Base-by-base conservation (phyloP, 2,797 vertebrate species). In the Thamnophis elegans region DNA sequence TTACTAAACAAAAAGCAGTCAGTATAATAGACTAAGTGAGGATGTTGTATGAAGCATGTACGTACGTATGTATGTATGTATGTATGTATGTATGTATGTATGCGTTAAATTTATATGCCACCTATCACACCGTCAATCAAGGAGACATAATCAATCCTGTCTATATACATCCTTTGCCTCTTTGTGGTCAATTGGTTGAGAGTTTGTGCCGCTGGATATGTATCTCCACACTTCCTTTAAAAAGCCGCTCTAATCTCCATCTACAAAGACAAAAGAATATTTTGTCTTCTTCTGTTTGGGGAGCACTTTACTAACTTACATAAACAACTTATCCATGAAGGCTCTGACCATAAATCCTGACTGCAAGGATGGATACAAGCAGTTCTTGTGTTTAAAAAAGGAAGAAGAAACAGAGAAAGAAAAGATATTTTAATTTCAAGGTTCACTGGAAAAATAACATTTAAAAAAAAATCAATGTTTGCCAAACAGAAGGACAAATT, bases 341-440 rank as follows among this genome's bases (percentile, higher is more conserved):
- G 91, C 85, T 93, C 90, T 94, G 95, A 96, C 95, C 95, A 93
- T 96, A 95, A 96, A 94, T 94, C 94, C 53, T 32, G 91, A 32
- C 95, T 93, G 95, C 86, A 95, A 95, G 85, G 94, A 96, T 93
- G 93, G 93, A 58, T 82, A 91, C 25, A 94, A 96, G 95, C 78
- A 82, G 82, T 85, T 14, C n/a, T 82, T 85, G 51, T 88, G 53
- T 42, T 55, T 87, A 25, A 82, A 25, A 59, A 54, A 82, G 68
- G 26, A 87, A 16, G 89, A 54, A 32, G 36, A n/a, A 68, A 22
- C 5, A n/a, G 59, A 18, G 11, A 54, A 95, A 95, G 94, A 90
- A 92, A 96, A 96, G 93, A 94, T 95, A 95, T 97, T 97, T 97
- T 97, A 97, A 97, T 97, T 97, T 95, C 94, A 94, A 97, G 95